Conservation (phyloP, 2,113 vertebrate species). For the Elgaria multicarinata region DNA sequence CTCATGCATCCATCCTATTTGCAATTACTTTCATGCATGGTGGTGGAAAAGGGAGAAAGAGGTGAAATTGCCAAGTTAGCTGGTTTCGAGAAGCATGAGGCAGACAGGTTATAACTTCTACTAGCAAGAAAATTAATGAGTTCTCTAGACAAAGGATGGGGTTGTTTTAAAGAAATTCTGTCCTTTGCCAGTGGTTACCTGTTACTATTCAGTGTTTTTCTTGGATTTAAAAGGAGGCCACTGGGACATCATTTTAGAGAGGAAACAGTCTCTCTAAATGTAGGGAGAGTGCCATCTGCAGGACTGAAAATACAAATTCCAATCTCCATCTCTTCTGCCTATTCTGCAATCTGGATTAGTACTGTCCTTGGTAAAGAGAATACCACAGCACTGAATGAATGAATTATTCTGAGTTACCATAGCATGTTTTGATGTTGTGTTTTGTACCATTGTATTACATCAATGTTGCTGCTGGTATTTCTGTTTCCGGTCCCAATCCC, state of each 20-base stretch:
- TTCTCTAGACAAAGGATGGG: constrained; percentile 20
- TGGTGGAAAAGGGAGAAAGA: background rate
- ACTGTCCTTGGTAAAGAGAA: background rate
- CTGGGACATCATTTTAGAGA: fast-evolving
- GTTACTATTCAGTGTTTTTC: background rate
- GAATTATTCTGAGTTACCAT: too few relatives aligned
- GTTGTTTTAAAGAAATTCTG: constrained; percentile 21
- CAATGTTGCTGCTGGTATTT: too few relatives aligned
- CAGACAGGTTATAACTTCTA: background rate
- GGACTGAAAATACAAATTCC: constrained; percentile 32
- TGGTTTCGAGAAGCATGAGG: constrained; percentile 43
- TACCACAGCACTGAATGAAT: background rate
- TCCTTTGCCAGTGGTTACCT: constrained; percentile 31
- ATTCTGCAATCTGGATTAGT: background rate
- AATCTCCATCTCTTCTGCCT: background rate
- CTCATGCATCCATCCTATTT: background rate
- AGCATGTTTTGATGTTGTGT: too few relatives aligned
- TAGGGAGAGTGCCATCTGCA: constrained; percentile 76
- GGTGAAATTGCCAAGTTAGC: background rate
- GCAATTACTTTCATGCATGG: background rate
- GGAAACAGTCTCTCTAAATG: background rate
- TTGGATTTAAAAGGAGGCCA: background rate
- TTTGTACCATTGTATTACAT: too few relatives aligned
- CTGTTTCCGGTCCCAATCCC: too few relatives aligned
- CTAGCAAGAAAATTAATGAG: background rate